phyloP scores from a whole-genome alignment of 2,888 invertebrate species.

The Orthonychiurus folsomi region DNA sequence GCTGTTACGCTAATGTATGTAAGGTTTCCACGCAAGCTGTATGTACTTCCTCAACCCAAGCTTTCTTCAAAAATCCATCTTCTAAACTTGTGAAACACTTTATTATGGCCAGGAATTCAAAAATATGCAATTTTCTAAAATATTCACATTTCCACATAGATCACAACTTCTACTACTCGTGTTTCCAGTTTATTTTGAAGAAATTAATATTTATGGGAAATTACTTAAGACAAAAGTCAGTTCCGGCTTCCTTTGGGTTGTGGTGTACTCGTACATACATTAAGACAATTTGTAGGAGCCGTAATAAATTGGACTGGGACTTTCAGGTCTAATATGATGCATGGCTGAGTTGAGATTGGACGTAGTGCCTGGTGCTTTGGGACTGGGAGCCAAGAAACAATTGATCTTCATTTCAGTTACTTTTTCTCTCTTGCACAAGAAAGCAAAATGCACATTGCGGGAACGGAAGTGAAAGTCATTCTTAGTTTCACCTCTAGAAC shows the following conservation, averaged over 20 bases:
- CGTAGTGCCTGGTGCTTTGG: not conserved
- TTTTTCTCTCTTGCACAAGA: not conserved
- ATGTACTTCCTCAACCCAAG: no score
- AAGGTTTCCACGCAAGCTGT: no score
- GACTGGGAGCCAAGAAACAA: not conserved
- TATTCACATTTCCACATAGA: not conserved
- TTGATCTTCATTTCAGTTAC: slow-evolving; percentile 1
- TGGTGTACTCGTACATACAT: not conserved
- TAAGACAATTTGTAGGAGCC: not conserved
- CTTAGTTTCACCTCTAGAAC: no score
- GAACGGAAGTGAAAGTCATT: not conserved
- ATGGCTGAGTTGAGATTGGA: not conserved
- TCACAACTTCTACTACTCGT: no score
- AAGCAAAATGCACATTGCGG: not conserved
- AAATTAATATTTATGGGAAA: no score
- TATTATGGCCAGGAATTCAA: no score
- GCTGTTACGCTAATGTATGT: no score
- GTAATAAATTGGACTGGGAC: not conserved
- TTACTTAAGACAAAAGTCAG: no score
- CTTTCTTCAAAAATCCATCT: no score
- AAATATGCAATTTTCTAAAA: no score
- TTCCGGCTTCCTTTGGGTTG: not conserved
- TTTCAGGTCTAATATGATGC: not conserved
- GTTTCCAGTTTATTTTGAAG: no score
- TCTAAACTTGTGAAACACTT: no score